Evolutionary conservation across 2,797 vertebrate genomes (phyloP).

Genomic region (Neopelma chrysocephalum): DNA sequence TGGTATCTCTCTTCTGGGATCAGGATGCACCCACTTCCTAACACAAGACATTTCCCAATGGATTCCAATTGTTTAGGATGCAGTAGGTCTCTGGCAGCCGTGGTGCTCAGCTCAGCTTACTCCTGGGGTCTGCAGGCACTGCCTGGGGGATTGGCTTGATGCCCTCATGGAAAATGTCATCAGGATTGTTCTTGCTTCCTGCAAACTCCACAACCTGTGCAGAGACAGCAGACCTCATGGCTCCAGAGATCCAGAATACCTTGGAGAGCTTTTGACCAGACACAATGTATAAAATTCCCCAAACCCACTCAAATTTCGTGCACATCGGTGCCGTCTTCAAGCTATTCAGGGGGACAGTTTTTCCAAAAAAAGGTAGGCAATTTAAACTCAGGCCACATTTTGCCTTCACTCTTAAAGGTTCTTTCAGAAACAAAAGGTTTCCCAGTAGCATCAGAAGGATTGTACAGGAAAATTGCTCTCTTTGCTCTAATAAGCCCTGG

Average conservation of each 20-base stretch:
- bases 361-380: not conserved
- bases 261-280: not conserved
- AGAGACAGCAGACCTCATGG: not conserved
- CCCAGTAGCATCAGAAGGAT: not conserved
- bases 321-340: not conserved
- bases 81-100: not conserved
- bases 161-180: not conserved
- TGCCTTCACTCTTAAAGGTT: not conserved
- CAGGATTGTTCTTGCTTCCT: not conserved
- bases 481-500: not conserved
- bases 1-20: not conserved
- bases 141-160: not conserved
- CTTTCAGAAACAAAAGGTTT: not conserved
- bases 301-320: not conserved
- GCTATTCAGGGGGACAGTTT: not conserved
- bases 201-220: not conserved
- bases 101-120: not conserved
- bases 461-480: not conserved
- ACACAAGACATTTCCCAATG: not conserved
- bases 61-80: not conserved
- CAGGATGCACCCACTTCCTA: not conserved
- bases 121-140: not conserved
- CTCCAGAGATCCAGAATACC: not conserved
- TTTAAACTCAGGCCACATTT: not conserved
- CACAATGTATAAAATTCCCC: not conserved